These are phyloP conservation scores for Sapajus apella DNA, from an alignment of 2,113 vertebrate genomes.

Conservation along the genomic window DNA sequence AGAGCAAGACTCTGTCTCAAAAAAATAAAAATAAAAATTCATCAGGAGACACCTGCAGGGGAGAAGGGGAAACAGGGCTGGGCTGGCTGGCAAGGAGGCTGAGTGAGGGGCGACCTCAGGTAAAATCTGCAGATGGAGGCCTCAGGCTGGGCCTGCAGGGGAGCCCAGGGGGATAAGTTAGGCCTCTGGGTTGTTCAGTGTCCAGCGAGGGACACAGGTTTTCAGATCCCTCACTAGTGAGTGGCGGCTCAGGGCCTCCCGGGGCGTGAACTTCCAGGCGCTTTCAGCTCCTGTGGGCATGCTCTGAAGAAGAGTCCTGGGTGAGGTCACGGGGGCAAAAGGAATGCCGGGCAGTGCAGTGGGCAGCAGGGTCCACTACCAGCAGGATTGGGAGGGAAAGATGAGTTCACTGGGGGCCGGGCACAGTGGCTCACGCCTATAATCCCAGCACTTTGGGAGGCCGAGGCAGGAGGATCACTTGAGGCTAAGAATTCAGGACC, in stretches of 20 bases:
- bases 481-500: too few relatives aligned
- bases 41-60: too few relatives aligned
- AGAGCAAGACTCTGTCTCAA: too few relatives aligned
- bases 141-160: neutral
- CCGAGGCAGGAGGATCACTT: too few relatives aligned
- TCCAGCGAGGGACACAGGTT: neutral
- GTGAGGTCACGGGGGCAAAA: neutral
- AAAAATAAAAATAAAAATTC: neutral
- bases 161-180: neutral
- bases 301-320: neutral
- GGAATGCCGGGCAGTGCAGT: neutral
- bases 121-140: too few relatives aligned
- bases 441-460: too few relatives aligned
- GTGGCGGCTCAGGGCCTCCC: neutral
- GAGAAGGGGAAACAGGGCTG: neutral
- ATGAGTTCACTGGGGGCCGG: neutral
- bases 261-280: neutral
- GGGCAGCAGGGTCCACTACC: neutral
- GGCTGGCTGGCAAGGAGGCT: too few relatives aligned
- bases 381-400: neutral
- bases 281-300: neutral
- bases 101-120: too few relatives aligned
- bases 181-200: neutral
- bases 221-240: neutral
- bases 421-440: too few relatives aligned